phyloP scores from a whole-genome alignment of 2,888 invertebrate genomes.

The Nebria salina region DNA sequence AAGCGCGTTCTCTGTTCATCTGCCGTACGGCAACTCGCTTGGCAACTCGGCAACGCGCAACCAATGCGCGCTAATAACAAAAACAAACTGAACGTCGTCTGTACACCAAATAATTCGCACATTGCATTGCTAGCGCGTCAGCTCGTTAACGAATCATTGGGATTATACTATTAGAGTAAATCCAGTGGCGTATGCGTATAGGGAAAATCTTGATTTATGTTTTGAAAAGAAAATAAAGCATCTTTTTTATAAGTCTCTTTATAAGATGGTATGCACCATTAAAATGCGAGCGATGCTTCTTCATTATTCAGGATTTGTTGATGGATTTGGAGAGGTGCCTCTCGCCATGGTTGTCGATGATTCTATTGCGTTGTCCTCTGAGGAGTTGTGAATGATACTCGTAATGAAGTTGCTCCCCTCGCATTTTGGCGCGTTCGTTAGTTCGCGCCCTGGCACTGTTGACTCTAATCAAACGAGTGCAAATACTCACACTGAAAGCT shows the following conservation, averaged over 20 bases:
- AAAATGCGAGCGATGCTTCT: background rate
- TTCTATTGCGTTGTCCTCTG: background rate
- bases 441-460: conserved; percentile 49
- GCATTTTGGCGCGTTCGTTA: background rate
- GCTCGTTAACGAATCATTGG: conserved; percentile 21
- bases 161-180: no score
- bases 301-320: conserved; percentile 24
- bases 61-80: conserved; percentile 18
- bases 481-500: conserved; percentile 46
- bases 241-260: background rate
- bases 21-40: background rate
- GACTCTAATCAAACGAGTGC: conserved; percentile 55
- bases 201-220: background rate
- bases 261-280: background rate
- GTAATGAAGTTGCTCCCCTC: conserved; percentile 20
- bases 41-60: background rate
- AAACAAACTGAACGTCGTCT: background rate
- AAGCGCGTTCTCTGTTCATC: background rate
- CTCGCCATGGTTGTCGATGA: conserved; percentile 8
- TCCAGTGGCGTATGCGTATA: no score
- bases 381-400: conserved; percentile 6
- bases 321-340: background rate
- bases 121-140: conserved; percentile 33
- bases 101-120: conserved; percentile 14
- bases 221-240: background rate